A percentile compares a stretch with the other conserved stretches of the same genome.
These are phyloP conservation scores for Tilapia sparmanii DNA, from an alignment of 2,113 vertebrate genomes.

Conservation along the genomic window DNA sequence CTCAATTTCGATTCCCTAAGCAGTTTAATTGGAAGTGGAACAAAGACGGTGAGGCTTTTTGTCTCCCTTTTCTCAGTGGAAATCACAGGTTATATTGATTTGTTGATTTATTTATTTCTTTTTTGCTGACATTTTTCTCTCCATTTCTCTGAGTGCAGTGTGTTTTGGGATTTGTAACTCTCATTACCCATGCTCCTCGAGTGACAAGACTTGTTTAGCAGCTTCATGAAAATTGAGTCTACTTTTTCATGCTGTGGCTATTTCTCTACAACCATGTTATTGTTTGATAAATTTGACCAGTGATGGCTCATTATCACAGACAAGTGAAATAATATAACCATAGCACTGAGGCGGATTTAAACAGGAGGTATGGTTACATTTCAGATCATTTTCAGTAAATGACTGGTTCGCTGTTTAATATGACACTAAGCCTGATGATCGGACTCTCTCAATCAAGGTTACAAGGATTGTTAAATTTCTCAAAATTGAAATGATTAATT, in stretches of 20 bases:
- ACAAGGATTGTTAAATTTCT: background rate
- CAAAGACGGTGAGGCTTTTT: background rate
- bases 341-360: no score
- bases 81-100: background rate
- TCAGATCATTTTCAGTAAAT: background rate
- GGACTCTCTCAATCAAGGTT: background rate
- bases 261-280: background rate
- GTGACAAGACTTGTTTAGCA: background rate
- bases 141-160: background rate
- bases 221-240: background rate
- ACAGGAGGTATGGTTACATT: background rate
- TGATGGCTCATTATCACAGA: background rate
- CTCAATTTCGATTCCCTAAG: slow-evolving; percentile 32
- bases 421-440: background rate
- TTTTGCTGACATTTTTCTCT: background rate
- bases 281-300: background rate
- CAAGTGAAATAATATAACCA: background rate
- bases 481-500: accelerated
- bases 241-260: background rate
- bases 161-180: background rate
- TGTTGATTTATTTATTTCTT: background rate
- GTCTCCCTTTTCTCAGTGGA: background rate
- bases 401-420: background rate
- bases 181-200: background rate
- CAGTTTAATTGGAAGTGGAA: slow-evolving; percentile 10